Evolutionary conservation across 2,888 invertebrate species (phyloP).

Genomic region (Atethmia centrago): DNA sequence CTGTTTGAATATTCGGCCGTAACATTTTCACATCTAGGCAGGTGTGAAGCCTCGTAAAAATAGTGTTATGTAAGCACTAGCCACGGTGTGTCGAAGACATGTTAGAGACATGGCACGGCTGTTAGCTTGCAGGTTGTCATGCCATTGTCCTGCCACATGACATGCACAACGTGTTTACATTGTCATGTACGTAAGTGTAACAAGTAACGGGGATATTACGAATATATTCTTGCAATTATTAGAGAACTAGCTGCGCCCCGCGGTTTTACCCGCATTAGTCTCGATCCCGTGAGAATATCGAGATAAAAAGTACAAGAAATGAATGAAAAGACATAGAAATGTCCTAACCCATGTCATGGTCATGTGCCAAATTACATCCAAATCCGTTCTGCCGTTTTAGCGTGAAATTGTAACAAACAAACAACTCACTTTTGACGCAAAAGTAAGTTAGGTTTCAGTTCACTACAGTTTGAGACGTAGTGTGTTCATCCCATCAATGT

Average conservation of each 20-base stretch:
- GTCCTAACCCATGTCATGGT: no score
- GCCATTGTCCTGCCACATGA: constrained; percentile 32
- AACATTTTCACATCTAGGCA: constrained; percentile 16
- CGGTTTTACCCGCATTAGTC: no score
- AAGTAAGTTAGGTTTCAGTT: background rate
- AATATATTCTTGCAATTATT: constrained; percentile 6
- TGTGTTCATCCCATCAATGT: background rate
- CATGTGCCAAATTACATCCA: no score
- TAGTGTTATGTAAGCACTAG: constrained; percentile 33
- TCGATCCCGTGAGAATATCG: no score
- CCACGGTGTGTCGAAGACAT: constrained; percentile 8
- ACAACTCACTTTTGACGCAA: background rate
- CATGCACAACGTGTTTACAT: constrained; percentile 17
- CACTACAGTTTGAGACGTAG: background rate
- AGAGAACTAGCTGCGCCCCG: no score
- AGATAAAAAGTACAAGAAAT: no score
- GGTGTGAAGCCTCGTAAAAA: constrained; percentile 1
- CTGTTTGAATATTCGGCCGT: background rate
- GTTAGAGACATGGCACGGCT: constrained; percentile 30
- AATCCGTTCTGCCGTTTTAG: no score
- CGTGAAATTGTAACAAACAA: no score
- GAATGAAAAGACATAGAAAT: no score
- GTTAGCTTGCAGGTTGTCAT: constrained; percentile 29
- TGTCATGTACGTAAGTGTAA: constrained; percentile 20
- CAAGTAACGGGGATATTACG: constrained; percentile 25